phyloP scores from a whole-genome alignment of 2,797 vertebrate genomes.

The Silurus lanzhouensis region DNA sequence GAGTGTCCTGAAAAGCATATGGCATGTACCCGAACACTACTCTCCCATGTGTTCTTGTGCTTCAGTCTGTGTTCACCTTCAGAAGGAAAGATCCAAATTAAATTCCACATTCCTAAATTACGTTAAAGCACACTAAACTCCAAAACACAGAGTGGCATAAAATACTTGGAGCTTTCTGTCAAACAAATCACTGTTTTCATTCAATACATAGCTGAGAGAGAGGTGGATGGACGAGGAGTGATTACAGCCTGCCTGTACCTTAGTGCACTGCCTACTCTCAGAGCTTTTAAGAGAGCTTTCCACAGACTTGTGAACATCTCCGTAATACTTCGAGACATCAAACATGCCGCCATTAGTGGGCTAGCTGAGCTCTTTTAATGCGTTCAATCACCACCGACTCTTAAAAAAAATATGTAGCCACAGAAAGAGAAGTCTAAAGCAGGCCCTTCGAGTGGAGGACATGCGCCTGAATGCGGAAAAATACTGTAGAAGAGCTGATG shows the following conservation, averaged over 20 bases:
- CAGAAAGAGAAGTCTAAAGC: not conserved
- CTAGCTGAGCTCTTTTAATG: not conserved
- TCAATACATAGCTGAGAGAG: not conserved
- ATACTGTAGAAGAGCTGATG: not conserved
- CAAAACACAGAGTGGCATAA: not conserved
- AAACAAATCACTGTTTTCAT: slow-evolving; percentile 13
- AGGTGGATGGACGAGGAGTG: slow-evolving; percentile 1
- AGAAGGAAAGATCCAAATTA: not conserved
- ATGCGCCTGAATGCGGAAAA: not conserved
- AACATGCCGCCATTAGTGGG: not conserved
- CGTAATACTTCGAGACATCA: slow-evolving; percentile 15
- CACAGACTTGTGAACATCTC: slow-evolving; percentile 17
- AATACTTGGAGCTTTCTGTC: not conserved
- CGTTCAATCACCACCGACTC: not conserved
- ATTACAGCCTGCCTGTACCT: slow-evolving; percentile 15
- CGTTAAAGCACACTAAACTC: slow-evolving; percentile 5
- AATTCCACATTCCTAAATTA: slow-evolving; percentile 7
- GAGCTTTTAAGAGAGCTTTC: slow-evolving; percentile 31
- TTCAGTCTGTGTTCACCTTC: not conserved
- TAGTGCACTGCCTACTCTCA: slow-evolving; percentile 10
- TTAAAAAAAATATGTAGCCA: not conserved
- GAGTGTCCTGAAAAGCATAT: not conserved
- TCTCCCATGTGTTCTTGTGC: not conserved
- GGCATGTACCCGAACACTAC: not conserved
- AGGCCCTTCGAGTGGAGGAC: not conserved